Base-by-base conservation (phyloP, 1,140 invertebrate genomes). In the Atopsyche davidsoni region DNA sequence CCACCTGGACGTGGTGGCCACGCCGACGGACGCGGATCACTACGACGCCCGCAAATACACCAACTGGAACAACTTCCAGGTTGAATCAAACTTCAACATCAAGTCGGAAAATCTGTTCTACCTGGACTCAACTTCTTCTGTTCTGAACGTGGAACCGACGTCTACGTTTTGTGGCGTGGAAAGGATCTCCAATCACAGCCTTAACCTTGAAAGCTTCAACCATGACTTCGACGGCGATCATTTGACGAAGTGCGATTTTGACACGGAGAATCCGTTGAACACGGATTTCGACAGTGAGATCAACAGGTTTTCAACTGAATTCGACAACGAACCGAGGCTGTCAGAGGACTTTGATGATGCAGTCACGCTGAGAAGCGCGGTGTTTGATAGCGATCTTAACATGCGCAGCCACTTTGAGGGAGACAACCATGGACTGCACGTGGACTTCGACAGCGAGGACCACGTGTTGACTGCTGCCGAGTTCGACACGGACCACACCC, bases 61-160 rank as follows among this genome's bases (percentile, higher is more conserved):
- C 14, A 35, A 35, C 7, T 19, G 24, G 14, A 49, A 49, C 19
- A 25, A 41, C 17, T 43, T 57, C 36, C 46, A 39, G 0, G 16
- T 49, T 13, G 55, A 57, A 7, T 18, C 44, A 17, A 53, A 58
- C 24, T 58, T 46, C 19, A 45, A 39, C 25, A 13, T 58, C 3
- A 58, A 58, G 31, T 46, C 55, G 9, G 55, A 58, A 46, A 58
- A 39, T 34, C 24, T 58, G n/a, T 58, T 53, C 35, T 53, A 48
- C 31, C 34, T 53, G 14, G 51, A 58, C 11, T 41, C 42, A 10
- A 24, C 51, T 0, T 24, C 44, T 13, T 46, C 50, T 0, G 43
- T 44, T 16, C 7, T 53, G 10, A 32, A 31, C 11, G 23, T 19
- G 19, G 44, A 53, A 19, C 45, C 44, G 2, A 47, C 44, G n/a